These are phyloP conservation scores for Malurus elegans DNA, from an alignment of 2,113 vertebrate species.

Conservation along the genomic window DNA sequence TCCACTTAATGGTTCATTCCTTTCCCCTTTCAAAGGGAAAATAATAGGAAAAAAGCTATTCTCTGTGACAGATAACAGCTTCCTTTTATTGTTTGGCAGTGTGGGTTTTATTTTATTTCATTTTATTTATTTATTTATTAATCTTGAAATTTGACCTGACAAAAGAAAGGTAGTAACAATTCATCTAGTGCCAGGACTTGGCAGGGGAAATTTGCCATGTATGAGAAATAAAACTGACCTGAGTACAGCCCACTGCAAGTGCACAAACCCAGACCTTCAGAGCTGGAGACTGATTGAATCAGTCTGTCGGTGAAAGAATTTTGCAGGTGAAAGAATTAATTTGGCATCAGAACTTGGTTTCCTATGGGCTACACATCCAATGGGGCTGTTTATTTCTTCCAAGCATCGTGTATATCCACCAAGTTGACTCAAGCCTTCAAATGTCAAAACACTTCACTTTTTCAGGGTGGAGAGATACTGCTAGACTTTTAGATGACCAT, in stretches of 20 bases:
- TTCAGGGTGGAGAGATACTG: neutral
- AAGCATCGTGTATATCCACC: neutral
- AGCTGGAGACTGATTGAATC: neutral
- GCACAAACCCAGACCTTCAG: neutral
- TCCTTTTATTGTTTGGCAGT: neutral
- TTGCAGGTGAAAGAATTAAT: neutral
- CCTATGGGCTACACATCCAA: rapidly evolving
- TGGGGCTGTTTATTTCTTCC: neutral
- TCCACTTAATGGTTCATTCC: neutral
- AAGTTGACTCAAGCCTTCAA: neutral
- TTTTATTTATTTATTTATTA: neutral
- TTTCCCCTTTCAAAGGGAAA: neutral
- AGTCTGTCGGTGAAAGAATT: neutral
- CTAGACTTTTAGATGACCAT: neutral
- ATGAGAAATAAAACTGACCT: neutral
- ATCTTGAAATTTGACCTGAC: neutral
- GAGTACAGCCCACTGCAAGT: neutral
- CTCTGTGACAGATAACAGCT: neutral
- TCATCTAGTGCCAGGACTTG: neutral
- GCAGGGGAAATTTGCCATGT: neutral
- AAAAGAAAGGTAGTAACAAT: neutral
- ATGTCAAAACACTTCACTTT: neutral
- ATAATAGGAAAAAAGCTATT: neutral
- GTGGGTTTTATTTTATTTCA: neutral
- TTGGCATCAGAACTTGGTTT: neutral